These are phyloP conservation scores for Cossypha polioptera DNA, from an alignment of 2,797 vertebrate species.

Conservation along the genomic window DNA sequence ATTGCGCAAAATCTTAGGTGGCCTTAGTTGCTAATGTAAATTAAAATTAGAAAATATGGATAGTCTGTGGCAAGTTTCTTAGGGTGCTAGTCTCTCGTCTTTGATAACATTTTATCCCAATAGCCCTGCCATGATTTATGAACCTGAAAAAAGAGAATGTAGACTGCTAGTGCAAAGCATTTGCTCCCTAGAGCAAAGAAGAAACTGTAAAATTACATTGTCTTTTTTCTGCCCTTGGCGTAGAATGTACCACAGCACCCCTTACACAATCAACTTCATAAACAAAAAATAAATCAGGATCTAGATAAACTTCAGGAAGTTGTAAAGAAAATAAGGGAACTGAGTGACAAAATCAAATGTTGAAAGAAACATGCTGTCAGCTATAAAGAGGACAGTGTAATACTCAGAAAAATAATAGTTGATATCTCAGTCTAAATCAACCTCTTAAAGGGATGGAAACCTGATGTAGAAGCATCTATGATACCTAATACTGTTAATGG, in stretches of 20 bases:
- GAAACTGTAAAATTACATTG: not conserved
- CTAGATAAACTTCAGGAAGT: not conserved
- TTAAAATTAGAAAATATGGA: not conserved
- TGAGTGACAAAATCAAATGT: not conserved
- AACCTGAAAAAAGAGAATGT: not conserved
- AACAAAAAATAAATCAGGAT: not conserved
- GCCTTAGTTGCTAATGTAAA: not conserved
- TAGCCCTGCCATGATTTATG: not conserved
- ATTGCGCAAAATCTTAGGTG: not conserved
- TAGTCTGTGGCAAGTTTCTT: not conserved
- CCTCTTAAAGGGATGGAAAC: not conserved
- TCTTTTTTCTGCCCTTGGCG: not conserved
- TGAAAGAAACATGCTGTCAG: not conserved
- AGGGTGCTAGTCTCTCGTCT: not conserved
- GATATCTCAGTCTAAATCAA: not conserved
- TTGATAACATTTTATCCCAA: not conserved
- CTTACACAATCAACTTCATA: not conserved
- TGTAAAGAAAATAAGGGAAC: not conserved
- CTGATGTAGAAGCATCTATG: not conserved
- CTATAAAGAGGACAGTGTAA: not conserved
- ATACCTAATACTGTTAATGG: not conserved
- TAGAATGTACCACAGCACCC: not conserved
- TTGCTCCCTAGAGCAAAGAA: not conserved
- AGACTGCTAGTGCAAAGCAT: not conserved
- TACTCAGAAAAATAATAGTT: not conserved